A percentile compares a stretch with the other conserved stretches of the same genome.
Conservation (phyloP, 2,888 invertebrate species). For the Cryptocheilus praepositus region DNA sequence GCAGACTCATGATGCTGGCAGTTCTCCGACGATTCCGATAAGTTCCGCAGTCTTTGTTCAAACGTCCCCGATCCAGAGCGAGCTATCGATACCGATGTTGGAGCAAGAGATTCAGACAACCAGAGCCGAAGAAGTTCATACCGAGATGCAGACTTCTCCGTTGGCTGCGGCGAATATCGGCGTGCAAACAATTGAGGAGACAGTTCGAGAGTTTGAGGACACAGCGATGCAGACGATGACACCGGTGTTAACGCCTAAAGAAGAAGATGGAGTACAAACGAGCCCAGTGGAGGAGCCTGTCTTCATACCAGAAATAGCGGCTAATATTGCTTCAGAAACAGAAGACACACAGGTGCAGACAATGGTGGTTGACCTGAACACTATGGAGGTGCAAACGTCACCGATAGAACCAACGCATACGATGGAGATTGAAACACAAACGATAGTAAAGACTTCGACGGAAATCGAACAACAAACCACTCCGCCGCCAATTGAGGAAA, state of each 20-base stretch:
- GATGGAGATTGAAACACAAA: constrained; percentile 77
- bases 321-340: constrained; percentile 43
- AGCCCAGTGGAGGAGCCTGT: constrained; percentile 73
- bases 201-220: constrained; percentile 74
- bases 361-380: constrained; percentile 46
- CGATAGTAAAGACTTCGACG: constrained; percentile 68
- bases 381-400: constrained; percentile 65
- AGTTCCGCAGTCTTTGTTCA: constrained; percentile 73
- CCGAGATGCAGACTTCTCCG: constrained; percentile 79
- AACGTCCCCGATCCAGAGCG: constrained; percentile 76
- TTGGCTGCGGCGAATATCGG: constrained; percentile 67
- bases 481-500: constrained; percentile 62
- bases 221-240: constrained; percentile 75
- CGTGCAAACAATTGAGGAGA: constrained; percentile 54
- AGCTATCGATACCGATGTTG: constrained; percentile 60
- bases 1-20: constrained; percentile 56
- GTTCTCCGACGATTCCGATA: constrained; percentile 46
- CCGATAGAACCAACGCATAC: constrained; percentile 66
- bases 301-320: constrained; percentile 64
- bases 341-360: constrained; percentile 76
- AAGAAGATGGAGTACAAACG: constrained; percentile 73
- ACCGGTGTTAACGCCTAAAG: constrained; percentile 69
- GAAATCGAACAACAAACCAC: constrained; percentile 68
- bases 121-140: constrained; percentile 73
- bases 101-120: constrained; percentile 76